Evolutionary conservation across 2,888 invertebrate species (phyloP).

Genomic region (Cantharis lateralis): DNA sequence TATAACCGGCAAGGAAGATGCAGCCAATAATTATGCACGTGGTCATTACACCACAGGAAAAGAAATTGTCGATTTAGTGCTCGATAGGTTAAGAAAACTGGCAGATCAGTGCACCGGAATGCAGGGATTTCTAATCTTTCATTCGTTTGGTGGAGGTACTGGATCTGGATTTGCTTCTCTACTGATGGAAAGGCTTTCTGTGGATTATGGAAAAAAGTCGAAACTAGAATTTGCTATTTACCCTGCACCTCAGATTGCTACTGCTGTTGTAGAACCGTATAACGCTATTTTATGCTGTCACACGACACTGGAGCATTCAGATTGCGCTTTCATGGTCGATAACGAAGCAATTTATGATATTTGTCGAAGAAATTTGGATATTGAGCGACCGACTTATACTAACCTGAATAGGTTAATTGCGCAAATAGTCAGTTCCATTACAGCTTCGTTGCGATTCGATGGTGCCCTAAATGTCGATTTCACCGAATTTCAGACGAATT

Average conservation of each 20-base stretch:
- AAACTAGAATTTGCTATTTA: conserved; percentile 46
- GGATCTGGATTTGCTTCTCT: conserved; percentile 70
- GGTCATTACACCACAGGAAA: conserved; percentile 82
- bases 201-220: conserved; percentile 1
- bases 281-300: conserved; percentile 68
- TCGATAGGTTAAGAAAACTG: conserved; percentile 69
- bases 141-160: conserved; percentile 66
- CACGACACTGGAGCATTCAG: conserved; percentile 49
- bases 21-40: conserved; percentile 84
- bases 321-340: neutral
- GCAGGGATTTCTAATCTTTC: conserved; percentile 67
- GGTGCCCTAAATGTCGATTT: conserved; percentile 91
- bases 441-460: conserved; percentile 89
- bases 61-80: conserved; percentile 70
- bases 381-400: conserved; percentile 64
- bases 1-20: conserved; percentile 82
- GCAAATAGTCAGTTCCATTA: conserved; percentile 88
- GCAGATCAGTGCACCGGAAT: conserved; percentile 65
- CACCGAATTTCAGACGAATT: conserved; percentile 91
- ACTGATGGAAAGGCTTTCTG: conserved; percentile 44
- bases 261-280: conserved; percentile 60
- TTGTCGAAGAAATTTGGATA: neutral
- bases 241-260: conserved; percentile 41
- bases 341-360: neutral
- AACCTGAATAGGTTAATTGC: conserved; percentile 67